Conservation (phyloP, 1,140 invertebrate species). For the Eriocheir sinensis region DNA sequence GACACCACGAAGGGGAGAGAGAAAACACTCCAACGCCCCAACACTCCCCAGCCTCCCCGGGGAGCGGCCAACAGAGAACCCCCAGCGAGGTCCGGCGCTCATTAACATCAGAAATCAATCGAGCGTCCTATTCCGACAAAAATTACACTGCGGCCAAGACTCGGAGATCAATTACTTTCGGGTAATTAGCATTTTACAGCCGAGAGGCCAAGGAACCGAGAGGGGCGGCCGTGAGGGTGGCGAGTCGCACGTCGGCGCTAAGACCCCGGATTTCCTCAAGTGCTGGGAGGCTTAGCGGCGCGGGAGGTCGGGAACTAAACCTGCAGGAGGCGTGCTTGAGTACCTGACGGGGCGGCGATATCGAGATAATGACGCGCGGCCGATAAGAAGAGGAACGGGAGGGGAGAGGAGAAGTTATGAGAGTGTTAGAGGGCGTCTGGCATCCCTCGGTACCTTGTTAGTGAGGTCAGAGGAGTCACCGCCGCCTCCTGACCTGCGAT, state of each 20-base stretch:
- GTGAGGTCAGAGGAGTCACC: conserved; percentile 1
- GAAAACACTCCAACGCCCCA: neutral
- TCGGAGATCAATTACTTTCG: neutral
- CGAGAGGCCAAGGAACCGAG: neutral
- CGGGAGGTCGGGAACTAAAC: neutral
- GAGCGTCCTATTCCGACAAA: neutral
- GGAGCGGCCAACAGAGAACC: neutral
- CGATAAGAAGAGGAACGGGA: neutral
- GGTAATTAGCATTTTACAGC: conserved; percentile 25
- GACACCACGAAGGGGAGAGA: neutral
- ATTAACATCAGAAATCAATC: conserved; percentile 26
- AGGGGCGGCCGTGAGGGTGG: neutral
- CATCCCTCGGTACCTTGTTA: neutral
- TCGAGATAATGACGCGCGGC: neutral
- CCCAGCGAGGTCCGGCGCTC: neutral
- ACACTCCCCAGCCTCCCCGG: neutral
- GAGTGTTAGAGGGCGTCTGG: neutral
- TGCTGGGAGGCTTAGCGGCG: neutral
- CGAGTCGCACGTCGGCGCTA: neutral
- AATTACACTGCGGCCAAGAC: neutral
- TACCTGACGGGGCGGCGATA: neutral
- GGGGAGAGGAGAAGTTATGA: neutral
- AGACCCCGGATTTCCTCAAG: neutral
- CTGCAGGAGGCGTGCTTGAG: neutral
- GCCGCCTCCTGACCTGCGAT: neutral